A percentile compares a stretch with the other conserved stretches of the same genome.
Conservation (phyloP, 2,797 vertebrate species). For the Takifugu rubripes region DNA sequence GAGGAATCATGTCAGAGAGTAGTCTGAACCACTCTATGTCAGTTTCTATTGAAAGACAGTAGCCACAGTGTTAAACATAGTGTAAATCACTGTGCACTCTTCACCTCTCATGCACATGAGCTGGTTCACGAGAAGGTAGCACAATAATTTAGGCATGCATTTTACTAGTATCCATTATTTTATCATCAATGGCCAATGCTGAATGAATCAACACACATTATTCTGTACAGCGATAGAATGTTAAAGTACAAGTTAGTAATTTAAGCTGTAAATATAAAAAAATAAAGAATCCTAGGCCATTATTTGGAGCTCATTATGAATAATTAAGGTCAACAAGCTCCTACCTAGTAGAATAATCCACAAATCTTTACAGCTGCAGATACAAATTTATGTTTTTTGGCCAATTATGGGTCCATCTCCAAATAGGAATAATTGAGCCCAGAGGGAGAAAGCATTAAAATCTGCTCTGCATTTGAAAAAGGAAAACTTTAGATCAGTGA, state of each 20-base stretch:
- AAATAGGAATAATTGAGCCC: constrained; percentile 21
- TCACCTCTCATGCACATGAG: background rate
- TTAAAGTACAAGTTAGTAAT: background rate
- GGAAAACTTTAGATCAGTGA: constrained; percentile 34
- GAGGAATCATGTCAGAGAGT: background rate
- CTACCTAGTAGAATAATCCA: constrained; percentile 40
- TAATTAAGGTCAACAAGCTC: constrained; percentile 46
- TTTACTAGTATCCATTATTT: background rate
- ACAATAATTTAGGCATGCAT: background rate
- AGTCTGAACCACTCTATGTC: no score
- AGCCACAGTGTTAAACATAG: no score
- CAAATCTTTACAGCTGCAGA: constrained; percentile 32
- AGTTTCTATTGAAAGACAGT: no score
- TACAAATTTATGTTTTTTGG: constrained; percentile 22
- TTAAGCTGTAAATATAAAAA: background rate
- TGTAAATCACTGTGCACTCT: no score
- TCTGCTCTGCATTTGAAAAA: constrained; percentile 45
- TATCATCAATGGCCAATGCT: background rate
- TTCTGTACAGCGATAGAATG: constrained; percentile 7
- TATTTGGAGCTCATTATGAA: constrained; percentile 48
- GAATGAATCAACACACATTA: constrained; percentile 11
- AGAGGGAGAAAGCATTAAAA: constrained; percentile 31
- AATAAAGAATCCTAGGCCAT: constrained; percentile 16
- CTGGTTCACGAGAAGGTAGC: background rate
- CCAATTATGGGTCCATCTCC: constrained; percentile 37